Conservation (phyloP, 2,888 invertebrate species). For the Ectemnius lituratus region DNA sequence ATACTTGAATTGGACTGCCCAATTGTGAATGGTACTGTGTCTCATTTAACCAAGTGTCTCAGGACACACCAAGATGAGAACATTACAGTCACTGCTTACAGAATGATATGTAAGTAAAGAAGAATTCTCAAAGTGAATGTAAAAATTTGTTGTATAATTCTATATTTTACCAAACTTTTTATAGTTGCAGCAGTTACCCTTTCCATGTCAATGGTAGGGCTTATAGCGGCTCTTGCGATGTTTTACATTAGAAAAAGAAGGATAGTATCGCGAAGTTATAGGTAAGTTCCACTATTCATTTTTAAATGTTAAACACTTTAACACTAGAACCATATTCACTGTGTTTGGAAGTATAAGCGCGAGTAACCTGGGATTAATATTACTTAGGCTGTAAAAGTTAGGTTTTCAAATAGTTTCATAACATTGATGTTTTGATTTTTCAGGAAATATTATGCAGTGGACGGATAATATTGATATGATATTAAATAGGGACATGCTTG, state of each 20-base stretch:
- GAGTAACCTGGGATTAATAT: conserved; percentile 3
- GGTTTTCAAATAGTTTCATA: conserved; percentile 15
- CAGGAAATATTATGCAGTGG: conserved; percentile 54
- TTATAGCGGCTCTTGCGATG: conserved; percentile 39
- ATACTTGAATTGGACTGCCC: conserved; percentile 80
- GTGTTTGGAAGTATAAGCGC: not conserved
- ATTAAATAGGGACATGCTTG: conserved; percentile 29
- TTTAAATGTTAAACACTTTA: not conserved
- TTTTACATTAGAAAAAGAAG: conserved; percentile 46
- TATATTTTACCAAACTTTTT: conserved; percentile 12
- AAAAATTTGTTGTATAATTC: not conserved
- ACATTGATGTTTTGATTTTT: conserved; percentile 49
- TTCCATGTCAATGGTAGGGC: conserved; percentile 39
- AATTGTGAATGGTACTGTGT: conserved; percentile 79
- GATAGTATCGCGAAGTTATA: conserved; percentile 32
- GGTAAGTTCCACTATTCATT: conserved; percentile 35
- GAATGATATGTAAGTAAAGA: conserved; percentile 49
- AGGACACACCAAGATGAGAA: conserved; percentile 39
- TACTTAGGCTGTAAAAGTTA: not conserved
- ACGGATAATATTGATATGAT: conserved; percentile 45
- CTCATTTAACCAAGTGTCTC: conserved; percentile 76
- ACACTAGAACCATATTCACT: conserved; percentile 4
- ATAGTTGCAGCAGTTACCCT: conserved; percentile 53
- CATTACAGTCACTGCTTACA: conserved; percentile 38
- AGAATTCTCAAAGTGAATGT: not conserved